Evolutionary conservation across 2,797 vertebrate species (phyloP).

Genomic region (Alcedo atthis): DNA sequence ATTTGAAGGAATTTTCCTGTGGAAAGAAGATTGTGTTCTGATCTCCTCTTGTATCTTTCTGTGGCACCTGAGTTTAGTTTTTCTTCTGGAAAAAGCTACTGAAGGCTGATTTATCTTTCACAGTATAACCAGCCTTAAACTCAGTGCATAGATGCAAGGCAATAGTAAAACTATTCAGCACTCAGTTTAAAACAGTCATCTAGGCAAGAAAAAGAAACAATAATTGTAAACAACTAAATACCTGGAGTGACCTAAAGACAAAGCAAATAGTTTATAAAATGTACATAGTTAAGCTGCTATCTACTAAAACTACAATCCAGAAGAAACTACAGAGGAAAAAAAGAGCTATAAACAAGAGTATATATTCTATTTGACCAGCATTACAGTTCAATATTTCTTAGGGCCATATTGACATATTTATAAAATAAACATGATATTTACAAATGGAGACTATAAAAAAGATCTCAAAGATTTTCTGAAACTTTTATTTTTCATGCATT

Average conservation of each 20-base stretch:
- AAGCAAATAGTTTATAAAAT: background rate
- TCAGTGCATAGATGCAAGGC: background rate
- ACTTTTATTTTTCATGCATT: background rate
- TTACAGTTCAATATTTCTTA: background rate
- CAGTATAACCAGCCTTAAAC: background rate
- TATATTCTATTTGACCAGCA: background rate
- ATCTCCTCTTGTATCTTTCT: background rate
- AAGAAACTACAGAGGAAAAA: background rate
- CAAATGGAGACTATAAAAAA: background rate
- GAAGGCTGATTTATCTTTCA: background rate
- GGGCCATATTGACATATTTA: background rate
- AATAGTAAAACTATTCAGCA: background rate
- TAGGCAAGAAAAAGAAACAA: background rate
- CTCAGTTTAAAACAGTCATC: background rate
- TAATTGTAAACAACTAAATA: background rate
- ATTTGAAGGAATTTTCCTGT: background rate
- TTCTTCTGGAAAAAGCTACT: background rate
- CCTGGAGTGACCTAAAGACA: background rate
- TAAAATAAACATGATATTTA: background rate
- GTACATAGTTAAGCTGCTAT: background rate
- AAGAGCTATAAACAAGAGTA: background rate
- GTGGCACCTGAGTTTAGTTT: background rate
- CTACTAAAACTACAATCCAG: background rate
- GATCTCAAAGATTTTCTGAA: background rate
- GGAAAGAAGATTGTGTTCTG: background rate